A percentile compares a stretch with the other conserved stretches of the same genome.
Conservation (phyloP, 2,113 vertebrate species). For the Motacilla alba region DNA sequence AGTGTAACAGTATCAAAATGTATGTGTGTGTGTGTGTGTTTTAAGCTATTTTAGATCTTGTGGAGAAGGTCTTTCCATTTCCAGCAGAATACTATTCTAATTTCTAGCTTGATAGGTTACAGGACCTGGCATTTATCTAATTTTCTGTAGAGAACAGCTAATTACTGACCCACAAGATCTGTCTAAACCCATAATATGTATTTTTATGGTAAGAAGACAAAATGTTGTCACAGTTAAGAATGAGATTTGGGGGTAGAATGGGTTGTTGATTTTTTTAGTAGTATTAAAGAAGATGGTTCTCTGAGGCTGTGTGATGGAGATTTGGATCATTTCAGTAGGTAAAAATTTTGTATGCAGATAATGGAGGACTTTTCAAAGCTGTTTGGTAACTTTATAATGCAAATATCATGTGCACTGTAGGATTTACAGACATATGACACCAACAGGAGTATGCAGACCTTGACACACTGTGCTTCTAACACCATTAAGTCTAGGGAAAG, state of each 20-base stretch:
- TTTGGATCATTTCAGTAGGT: background rate
- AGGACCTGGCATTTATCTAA: background rate
- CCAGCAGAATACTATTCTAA: background rate
- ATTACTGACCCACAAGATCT: background rate
- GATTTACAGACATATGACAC: background rate
- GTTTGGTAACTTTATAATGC: background rate
- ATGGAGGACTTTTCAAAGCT: background rate
- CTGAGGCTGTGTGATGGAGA: background rate
- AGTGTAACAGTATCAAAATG: background rate
- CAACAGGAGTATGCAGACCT: background rate
- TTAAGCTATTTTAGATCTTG: background rate
- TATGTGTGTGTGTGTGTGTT: background rate
- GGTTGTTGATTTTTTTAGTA: background rate
- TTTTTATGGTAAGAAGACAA: background rate
- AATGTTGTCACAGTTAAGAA: background rate
- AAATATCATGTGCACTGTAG: background rate
- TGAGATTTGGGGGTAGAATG: background rate
- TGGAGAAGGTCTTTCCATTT: background rate
- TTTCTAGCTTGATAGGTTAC: background rate
- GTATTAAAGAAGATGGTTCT: background rate
- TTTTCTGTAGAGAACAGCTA: background rate
- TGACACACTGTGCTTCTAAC: background rate
- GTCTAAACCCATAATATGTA: background rate
- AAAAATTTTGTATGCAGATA: background rate
- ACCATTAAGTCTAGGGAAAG: background rate